A percentile compares a stretch with the other conserved stretches of the same genome.
Conservation (phyloP, 1,140 invertebrate genomes). For the Habropoda laboriosa region DNA sequence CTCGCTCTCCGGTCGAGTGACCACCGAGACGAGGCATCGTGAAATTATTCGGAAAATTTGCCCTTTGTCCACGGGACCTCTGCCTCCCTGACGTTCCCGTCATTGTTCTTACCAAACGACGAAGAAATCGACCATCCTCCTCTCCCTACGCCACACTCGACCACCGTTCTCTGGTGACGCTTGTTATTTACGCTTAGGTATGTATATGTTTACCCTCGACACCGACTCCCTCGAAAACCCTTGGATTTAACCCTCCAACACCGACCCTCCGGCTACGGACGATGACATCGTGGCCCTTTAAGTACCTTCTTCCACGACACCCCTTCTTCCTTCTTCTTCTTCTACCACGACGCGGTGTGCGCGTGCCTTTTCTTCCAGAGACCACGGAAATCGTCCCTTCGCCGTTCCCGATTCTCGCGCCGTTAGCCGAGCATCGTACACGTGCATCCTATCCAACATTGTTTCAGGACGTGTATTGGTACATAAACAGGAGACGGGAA, state of each 20-base stretch:
- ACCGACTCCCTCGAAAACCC: constrained; percentile 59
- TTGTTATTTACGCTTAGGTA: constrained; percentile 48
- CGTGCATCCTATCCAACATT: constrained; percentile 59
- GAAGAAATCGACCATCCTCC: constrained; percentile 56
- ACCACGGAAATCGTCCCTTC: too few species aligned
- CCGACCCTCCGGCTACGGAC: constrained; percentile 56
- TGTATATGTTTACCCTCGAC: constrained; percentile 64
- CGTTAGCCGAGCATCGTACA: constrained; percentile 33
- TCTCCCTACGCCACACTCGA: constrained; percentile 11
- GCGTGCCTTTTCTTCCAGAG: background rate
- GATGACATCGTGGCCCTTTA: constrained; percentile 57
- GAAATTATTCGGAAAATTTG: constrained; percentile 77
- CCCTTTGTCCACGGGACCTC: constrained; percentile 66
- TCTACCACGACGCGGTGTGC: background rate
- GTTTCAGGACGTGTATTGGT: constrained; percentile 65
- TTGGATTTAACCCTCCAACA: constrained; percentile 67
- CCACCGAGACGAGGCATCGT: constrained; percentile 51
- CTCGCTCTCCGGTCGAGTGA: constrained; percentile 65
- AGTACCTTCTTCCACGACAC: constrained; percentile 9
- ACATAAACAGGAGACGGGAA: constrained; percentile 77
- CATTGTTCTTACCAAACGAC: constrained; percentile 69
- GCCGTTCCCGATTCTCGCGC: background rate
- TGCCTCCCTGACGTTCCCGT: background rate
- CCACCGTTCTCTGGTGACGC: background rate
- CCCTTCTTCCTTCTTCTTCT: background rate